These are phyloP conservation scores for Diphyllodes magnificus DNA, from an alignment of 2,113 vertebrate genomes.

Conservation along the genomic window DNA sequence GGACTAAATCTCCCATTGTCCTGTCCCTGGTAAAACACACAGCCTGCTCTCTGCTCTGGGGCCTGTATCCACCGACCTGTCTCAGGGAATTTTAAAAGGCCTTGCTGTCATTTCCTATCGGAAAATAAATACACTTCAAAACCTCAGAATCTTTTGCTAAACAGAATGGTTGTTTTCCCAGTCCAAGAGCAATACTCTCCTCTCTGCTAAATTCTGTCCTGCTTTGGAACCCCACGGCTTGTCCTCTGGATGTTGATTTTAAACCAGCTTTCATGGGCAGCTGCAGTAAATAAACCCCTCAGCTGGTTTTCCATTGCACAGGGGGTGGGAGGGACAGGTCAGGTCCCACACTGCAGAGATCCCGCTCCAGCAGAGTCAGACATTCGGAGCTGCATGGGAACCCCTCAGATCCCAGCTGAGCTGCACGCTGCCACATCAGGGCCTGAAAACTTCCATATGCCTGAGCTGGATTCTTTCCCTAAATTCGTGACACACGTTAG, in stretches of 20 bases:
- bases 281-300: slow-evolving; percentile 23
- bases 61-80: background rate
- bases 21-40: background rate
- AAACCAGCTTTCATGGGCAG: slow-evolving; percentile 38
- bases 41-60: background rate
- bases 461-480: background rate
- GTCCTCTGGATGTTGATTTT: slow-evolving; percentile 26
- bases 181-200: slow-evolving; percentile 46
- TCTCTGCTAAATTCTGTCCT: background rate
- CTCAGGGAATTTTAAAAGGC: background rate
- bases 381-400: background rate
- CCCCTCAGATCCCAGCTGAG: background rate
- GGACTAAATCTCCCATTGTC: background rate
- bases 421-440: background rate
- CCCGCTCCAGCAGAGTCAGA: slow-evolving; percentile 8
- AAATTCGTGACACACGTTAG: background rate
- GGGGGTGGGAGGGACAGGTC: background rate
- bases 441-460: background rate
- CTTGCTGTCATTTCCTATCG: background rate
- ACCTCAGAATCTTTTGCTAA: slow-evolving; percentile 3
- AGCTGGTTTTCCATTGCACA: background rate
- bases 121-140: slow-evolving; percentile 55
- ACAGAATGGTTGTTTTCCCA: background rate
- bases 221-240: slow-evolving; percentile 14
- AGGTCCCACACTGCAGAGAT: background rate